Base-by-base conservation (phyloP, 2,797 vertebrate species). In the Pteropus rufus region DNA sequence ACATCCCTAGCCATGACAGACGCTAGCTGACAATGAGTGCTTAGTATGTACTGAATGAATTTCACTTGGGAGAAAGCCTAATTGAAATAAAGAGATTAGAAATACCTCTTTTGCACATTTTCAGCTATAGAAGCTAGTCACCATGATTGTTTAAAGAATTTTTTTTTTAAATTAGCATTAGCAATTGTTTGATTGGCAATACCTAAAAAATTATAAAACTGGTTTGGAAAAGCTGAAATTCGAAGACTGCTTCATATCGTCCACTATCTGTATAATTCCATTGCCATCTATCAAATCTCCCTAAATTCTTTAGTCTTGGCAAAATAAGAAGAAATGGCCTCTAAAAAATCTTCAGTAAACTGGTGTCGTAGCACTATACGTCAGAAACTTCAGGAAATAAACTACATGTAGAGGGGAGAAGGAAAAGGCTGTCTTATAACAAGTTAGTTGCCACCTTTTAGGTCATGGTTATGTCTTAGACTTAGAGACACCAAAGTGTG, bases 201-300 rank as follows among this genome's bases (percentile, higher is more conserved):
- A 72, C 16, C 36, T 91, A 73, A 95, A 93, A 80, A 69, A 56
- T 58, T 79, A 69, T 79, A 58, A 92, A 92, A 88, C 49, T 85
- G 29, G 75, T 52, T 80, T 79, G 2, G 73, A 88, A 95, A 85
- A 54, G 21, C 24, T 79, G 58, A 89, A 87, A 70, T 70, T 24
- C 80, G 19, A 91, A 95, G 9, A 41, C 4, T 1, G 31, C 10
- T 80, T 65, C 26, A n/a, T 62, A 44, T 7, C 7, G 29, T 52
- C 23, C 31, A 58, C 10, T 64, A 10, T 60, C 26, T 69, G 41
- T 85, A 36, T 39, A 89, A 80, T 65, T 87, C 16, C 15, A 62
- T 41, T 62, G 62, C 10, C 64, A 75, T 79, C 15, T 49, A 44
- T 67, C 58, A 84, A 46, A 80, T 79, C 31, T 41, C 29, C 18